These are phyloP conservation scores for Brachypalpus laphriformis DNA, from an alignment of 2,888 invertebrate species.

Conservation along the genomic window DNA sequence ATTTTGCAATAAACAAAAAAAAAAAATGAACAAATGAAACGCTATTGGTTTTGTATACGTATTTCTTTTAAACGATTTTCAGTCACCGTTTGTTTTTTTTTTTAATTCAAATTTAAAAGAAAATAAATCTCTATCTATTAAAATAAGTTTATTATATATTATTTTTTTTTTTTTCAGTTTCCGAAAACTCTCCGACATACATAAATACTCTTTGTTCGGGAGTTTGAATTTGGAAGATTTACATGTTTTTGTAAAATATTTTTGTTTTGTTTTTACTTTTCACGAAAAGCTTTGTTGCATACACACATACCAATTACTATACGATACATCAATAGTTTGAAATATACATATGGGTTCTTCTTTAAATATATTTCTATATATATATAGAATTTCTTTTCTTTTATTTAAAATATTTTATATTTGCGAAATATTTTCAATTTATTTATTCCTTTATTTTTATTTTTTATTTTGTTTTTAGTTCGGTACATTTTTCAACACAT, in stretches of 20 bases:
- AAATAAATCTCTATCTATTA: conserved; percentile 38
- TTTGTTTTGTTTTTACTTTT: conserved; percentile 10
- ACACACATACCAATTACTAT: conserved; percentile 48
- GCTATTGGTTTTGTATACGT: not conserved
- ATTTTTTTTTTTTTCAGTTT: conserved; percentile 2
- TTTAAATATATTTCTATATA: conserved; percentile 32
- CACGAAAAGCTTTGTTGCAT: conserved; percentile 47
- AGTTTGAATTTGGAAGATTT: conserved; percentile 16
- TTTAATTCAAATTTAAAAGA: conserved; percentile 38
- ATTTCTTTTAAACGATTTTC: conserved; percentile 21
- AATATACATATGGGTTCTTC: conserved; percentile 57
- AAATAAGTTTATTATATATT: not conserved
- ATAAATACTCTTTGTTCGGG: not conserved
- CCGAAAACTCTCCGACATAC: conserved; percentile 14
- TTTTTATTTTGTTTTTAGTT: not conserved
- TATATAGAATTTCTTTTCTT: conserved; percentile 38
- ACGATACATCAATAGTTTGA: conserved; percentile 63
- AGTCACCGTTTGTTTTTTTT: conserved; percentile 28
- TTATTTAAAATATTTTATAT: conserved; percentile 30
- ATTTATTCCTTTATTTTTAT: not conserved
- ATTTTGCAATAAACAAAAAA: conserved; percentile 37
- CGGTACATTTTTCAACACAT: conserved; percentile 9
- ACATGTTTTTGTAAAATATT: too few relatives aligned
- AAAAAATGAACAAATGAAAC: conserved; percentile 14
- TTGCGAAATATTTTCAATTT: conserved; percentile 12